Conservation (phyloP, 1,140 invertebrate species). For the Laupala kohalensis region DNA sequence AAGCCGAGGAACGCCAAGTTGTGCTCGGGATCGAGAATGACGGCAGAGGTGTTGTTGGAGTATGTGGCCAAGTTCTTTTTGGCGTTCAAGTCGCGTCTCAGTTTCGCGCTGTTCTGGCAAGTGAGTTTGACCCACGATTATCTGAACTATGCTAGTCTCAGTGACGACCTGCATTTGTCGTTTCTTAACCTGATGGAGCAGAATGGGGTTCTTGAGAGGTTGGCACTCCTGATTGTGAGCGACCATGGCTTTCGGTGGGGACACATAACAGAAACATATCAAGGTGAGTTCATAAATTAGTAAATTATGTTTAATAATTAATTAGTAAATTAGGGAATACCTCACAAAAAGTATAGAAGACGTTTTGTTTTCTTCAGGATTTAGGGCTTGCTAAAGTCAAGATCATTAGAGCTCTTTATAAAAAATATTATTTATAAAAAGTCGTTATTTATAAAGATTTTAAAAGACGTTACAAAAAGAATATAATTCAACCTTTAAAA, state of each 20-base stretch:
- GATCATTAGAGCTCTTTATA: no score
- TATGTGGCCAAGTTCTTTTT: slow-evolving; percentile 19
- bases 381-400: no score
- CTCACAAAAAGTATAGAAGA: no score
- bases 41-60: slow-evolving; percentile 21
- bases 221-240: slow-evolving; percentile 48
- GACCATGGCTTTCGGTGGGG: slow-evolving; percentile 62
- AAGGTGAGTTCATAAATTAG: no score
- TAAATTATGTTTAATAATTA: no score
- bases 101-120: slow-evolving; percentile 37
- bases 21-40: slow-evolving; percentile 35
- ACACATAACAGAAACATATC: slow-evolving; percentile 43
- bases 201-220: slow-evolving; percentile 29
- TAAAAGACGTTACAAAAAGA: no score
- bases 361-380: no score
- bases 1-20: slow-evolving; percentile 34
- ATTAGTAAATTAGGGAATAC: no score
- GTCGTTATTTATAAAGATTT: no score
- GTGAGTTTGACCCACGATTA: slow-evolving; percentile 36
- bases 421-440: no score
- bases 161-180: slow-evolving; percentile 27
- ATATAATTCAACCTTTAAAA: no score
- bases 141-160: slow-evolving; percentile 30
- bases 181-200: slow-evolving; percentile 23
- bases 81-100: slow-evolving; percentile 17